Evolutionary conservation across 1,140 invertebrate species (phyloP).

Genomic region (Dreissena rostriformis): DNA sequence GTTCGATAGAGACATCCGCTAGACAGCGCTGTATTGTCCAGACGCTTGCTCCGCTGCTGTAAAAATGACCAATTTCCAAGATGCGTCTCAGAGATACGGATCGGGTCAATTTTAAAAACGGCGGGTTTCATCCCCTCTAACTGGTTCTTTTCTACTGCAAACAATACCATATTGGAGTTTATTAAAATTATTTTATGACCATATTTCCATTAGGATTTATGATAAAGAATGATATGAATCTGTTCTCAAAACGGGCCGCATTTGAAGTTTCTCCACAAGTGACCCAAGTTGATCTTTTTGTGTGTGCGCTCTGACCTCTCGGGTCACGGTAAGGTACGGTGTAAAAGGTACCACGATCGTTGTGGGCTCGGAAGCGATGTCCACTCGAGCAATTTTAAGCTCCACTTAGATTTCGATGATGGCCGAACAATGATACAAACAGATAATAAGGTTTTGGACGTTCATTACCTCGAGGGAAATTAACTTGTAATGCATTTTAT

Average conservation of each 20-base stretch:
- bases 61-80: conserved; percentile 47
- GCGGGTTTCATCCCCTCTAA: conserved; percentile 2
- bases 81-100: conserved; percentile 39
- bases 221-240: conserved; percentile 34
- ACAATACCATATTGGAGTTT: conserved; percentile 33
- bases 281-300: conserved; percentile 44
- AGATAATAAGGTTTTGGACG: not conserved
- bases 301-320: conserved; percentile 23
- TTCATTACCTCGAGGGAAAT: not conserved
- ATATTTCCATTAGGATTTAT: conserved; percentile 56
- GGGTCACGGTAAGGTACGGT: conserved; percentile 5
- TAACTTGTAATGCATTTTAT: conserved; percentile 6
- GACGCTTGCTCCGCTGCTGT: conserved; percentile 45
- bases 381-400: conserved; percentile 37
- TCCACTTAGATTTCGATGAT: conserved; percentile 18
- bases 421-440: not conserved
- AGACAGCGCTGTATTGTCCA: conserved; percentile 42
- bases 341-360: not conserved
- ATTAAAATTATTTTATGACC: conserved; percentile 50
- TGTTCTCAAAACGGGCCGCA: not conserved
- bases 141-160: not conserved
- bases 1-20: conserved; percentile 46
- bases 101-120: conserved; percentile 29
- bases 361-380: not conserved
- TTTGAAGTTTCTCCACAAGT: conserved; percentile 36